phyloP scores from a whole-genome alignment of 2,888 invertebrate species.

The Biston stratarius region DNA sequence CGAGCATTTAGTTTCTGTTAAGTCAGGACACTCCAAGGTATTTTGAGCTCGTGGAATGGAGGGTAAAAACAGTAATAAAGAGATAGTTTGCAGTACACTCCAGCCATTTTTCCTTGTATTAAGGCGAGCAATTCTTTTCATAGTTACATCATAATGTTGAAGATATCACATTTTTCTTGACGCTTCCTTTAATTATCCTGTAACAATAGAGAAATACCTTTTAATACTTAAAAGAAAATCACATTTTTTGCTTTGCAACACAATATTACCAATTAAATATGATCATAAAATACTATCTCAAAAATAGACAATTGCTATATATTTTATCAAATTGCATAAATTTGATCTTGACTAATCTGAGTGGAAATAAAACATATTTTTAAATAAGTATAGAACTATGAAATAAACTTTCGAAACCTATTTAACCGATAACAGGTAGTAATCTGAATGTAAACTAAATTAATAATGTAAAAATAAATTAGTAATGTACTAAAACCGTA shows the following conservation, averaged over 20 bases:
- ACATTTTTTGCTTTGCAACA: not conserved
- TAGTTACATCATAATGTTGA: constrained; percentile 77
- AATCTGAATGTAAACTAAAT: too few species aligned
- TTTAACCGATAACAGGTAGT: too few species aligned
- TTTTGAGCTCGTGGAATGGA: constrained; percentile 81
- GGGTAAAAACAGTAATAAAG: constrained; percentile 77
- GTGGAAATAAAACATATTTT: too few species aligned
- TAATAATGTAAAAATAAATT: too few species aligned
- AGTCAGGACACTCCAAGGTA: constrained; percentile 89
- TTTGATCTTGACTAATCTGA: too few species aligned
- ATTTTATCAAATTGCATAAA: too few species aligned
- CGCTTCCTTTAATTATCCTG: constrained; percentile 61
- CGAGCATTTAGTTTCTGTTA: constrained; percentile 92
- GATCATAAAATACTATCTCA: too few species aligned
- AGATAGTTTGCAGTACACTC: constrained; percentile 75
- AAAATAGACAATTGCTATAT: too few species aligned
- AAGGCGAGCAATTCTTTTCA: constrained; percentile 76
- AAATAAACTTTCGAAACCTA: too few species aligned
- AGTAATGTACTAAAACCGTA: too few species aligned
- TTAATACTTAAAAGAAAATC: constrained; percentile 1
- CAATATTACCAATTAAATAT: too few species aligned
- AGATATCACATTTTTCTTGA: constrained; percentile 62
- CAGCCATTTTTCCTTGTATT: constrained; percentile 72
- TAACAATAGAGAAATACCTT: constrained; percentile 54
- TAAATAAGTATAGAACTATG: too few species aligned